Conservation (phyloP, 2,113 vertebrate species). For the Pachyramphus minor region DNA sequence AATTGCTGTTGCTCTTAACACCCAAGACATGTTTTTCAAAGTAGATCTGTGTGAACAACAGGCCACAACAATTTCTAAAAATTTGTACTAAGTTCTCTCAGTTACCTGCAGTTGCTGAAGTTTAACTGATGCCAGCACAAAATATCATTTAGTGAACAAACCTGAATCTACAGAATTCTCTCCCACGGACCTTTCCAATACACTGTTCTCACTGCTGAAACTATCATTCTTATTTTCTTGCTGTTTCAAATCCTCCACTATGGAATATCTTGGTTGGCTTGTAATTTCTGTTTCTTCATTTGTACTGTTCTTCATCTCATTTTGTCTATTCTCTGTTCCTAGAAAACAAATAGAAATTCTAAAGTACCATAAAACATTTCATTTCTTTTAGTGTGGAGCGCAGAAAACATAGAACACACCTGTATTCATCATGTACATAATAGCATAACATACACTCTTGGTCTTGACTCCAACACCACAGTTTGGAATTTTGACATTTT, state of each 20-base stretch:
- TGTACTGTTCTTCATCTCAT: background rate
- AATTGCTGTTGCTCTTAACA: background rate
- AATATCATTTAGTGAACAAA: background rate
- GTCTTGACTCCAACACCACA: background rate
- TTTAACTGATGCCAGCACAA: background rate
- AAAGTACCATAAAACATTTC: background rate
- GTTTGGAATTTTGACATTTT: background rate
- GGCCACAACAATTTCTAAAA: background rate
- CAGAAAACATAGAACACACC: background rate
- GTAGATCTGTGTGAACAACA: background rate
- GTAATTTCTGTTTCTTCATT: background rate
- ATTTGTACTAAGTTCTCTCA: background rate
- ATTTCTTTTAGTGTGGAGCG: background rate
- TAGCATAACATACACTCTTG: background rate
- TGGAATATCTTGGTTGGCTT: background rate
- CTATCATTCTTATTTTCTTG: background rate
- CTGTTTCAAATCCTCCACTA: background rate
- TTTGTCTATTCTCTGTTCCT: conserved; percentile 21
- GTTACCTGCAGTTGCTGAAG: background rate
- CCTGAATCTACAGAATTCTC: conserved; percentile 54
- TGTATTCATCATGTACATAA: background rate
- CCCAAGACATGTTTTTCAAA: background rate
- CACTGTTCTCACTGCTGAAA: background rate
- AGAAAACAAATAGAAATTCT: conserved; percentile 14
- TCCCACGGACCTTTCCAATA: conserved; percentile 17